phyloP scores from a whole-genome alignment of 1,140 invertebrate species.

The Lasioglossum baleicum region DNA sequence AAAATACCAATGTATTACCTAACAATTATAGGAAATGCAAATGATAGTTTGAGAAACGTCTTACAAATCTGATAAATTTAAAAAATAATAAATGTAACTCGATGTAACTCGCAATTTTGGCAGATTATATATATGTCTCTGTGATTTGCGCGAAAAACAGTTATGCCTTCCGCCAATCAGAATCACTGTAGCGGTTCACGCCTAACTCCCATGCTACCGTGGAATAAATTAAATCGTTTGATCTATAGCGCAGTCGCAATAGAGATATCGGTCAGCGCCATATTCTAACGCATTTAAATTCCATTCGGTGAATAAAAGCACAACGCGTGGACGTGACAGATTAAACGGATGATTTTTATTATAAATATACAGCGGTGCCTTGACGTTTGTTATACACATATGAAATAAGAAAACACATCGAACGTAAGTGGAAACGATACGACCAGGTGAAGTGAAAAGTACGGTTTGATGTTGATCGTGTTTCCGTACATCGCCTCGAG shows the following conservation, averaged over 20 bases:
- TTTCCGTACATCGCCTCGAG: background rate
- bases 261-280: background rate
- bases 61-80: too few relatives aligned
- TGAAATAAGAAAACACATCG: constrained; percentile 40
- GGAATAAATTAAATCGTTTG: background rate
- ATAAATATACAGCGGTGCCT: constrained; percentile 70
- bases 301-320: background rate
- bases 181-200: too few relatives aligned
- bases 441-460: constrained; percentile 21
- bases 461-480: background rate
- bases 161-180: too few relatives aligned
- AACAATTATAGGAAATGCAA: too few relatives aligned
- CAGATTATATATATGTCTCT: too few relatives aligned
- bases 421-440: constrained; percentile 46
- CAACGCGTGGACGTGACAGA: constrained; percentile 34
- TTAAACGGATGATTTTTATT: constrained; percentile 68
- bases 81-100: too few relatives aligned
- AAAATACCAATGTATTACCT: too few relatives aligned
- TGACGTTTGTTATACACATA: constrained; percentile 65
- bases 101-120: too few relatives aligned
- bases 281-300: too few relatives aligned
- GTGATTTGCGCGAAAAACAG: too few relatives aligned
- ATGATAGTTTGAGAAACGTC: too few relatives aligned
- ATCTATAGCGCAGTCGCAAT: background rate
- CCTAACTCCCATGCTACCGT: too few relatives aligned